phyloP scores from a whole-genome alignment of 2,113 vertebrate genomes.

The Perca fluviatilis region DNA sequence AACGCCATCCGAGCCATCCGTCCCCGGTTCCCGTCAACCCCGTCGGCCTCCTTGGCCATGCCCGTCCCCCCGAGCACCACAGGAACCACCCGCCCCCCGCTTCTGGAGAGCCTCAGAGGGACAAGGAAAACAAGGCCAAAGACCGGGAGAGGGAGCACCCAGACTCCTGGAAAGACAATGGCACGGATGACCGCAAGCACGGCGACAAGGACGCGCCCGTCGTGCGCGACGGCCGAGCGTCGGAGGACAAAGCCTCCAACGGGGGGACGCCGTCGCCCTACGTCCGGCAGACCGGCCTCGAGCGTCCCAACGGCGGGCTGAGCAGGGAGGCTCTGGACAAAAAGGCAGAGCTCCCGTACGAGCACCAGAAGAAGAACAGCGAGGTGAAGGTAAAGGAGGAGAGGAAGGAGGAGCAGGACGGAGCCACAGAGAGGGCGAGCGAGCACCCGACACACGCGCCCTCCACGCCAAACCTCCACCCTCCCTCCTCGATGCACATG shows the following conservation, averaged over 20 bases:
- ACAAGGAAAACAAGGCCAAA: conserved; percentile 92
- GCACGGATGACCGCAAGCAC: conserved; percentile 92
- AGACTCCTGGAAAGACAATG: conserved; percentile 91
- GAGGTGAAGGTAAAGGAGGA: conserved; percentile 98
- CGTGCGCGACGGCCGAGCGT: conserved; percentile 86
- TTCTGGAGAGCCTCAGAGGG: conserved; percentile 87
- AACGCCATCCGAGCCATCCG: conserved; percentile 92
- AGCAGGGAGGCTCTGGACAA: conserved; percentile 89
- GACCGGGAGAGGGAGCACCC: conserved; percentile 89
- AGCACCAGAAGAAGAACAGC: conserved; percentile 91
- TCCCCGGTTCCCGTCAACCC: conserved; percentile 90
- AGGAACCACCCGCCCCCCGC: conserved; percentile 84
- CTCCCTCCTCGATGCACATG: conserved; percentile 90
- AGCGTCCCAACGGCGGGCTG: conserved; percentile 88
- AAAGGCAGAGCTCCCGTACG: conserved; percentile 88
- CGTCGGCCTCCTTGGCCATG: conserved; percentile 89
- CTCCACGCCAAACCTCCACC: conserved; percentile 86
- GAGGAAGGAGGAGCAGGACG: conserved; percentile 94
- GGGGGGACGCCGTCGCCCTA: conserved; percentile 91
- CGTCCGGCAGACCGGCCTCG: conserved; percentile 82
- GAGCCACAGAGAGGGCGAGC: conserved; percentile 83
- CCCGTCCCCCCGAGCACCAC: conserved; percentile 89
- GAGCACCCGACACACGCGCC: conserved; percentile 83
- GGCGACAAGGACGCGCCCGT: conserved; percentile 90
- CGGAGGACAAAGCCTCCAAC: conserved; percentile 91